These are phyloP conservation scores for Crocallis elinguaria DNA, from an alignment of 2,888 invertebrate genomes.

Conservation along the genomic window DNA sequence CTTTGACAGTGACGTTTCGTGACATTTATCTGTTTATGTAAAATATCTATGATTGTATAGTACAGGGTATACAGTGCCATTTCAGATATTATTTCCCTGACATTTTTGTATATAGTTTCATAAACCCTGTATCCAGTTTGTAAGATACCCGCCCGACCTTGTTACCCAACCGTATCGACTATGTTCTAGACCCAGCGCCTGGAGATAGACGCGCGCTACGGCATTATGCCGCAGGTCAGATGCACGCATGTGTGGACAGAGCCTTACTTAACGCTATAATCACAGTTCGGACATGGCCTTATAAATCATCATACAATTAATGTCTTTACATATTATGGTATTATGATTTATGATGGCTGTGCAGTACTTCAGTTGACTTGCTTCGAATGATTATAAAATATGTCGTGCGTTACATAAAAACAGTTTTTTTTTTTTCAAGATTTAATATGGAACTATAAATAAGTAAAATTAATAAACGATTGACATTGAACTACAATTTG, in stretches of 20 bases:
- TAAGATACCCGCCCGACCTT: background rate
- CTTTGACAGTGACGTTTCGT: no score
- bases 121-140: background rate
- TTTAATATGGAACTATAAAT: no score
- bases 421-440: background rate
- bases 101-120: no score
- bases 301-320: background rate
- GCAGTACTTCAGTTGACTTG: background rate
- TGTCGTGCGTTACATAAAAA: background rate
- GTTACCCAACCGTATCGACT: slow-evolving; percentile 24
- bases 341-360: background rate
- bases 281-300: slow-evolving; percentile 11
- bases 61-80: no score
- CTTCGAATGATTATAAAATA: background rate
- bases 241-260: slow-evolving; percentile 76
- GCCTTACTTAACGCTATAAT: slow-evolving; percentile 49
- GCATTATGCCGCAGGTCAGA: slow-evolving; percentile 93
- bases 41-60: no score
- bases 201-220: slow-evolving; percentile 96
- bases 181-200: slow-evolving; percentile 94
- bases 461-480: no score
- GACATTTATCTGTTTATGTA: no score
- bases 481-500: no score
- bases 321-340: background rate
- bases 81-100: no score